Evolutionary conservation across 2,888 invertebrate genomes (phyloP).

Genomic region (Lasius platythorax): DNA sequence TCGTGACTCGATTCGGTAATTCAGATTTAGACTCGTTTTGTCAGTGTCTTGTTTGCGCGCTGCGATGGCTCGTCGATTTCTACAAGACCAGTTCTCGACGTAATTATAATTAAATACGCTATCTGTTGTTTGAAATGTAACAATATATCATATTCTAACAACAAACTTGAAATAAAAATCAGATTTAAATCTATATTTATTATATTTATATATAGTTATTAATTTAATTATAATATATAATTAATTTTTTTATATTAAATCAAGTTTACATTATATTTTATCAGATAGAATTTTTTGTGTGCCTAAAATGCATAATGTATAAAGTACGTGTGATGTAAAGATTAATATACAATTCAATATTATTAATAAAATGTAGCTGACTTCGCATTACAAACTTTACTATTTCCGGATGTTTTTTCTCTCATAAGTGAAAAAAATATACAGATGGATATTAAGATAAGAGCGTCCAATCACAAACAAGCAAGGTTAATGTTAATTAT

Average conservation of each 20-base stretch:
- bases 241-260: background rate
- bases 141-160: background rate
- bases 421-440: background rate
- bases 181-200: background rate
- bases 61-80: slow-evolving; percentile 45
- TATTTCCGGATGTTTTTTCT: background rate
- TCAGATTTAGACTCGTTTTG: slow-evolving; percentile 68
- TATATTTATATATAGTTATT: background rate
- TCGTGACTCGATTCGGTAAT: slow-evolving; percentile 74
- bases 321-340: background rate
- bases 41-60: slow-evolving; percentile 65
- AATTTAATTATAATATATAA: background rate
- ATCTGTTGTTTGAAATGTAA: background rate
- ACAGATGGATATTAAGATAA: slow-evolving; percentile 44
- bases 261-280: slow-evolving; percentile 11
- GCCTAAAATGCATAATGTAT: background rate
- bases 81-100: slow-evolving; percentile 23
- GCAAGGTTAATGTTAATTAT: slow-evolving; percentile 45
- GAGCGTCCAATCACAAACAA: background rate
- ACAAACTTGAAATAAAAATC: background rate
- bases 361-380: background rate
- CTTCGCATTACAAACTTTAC: slow-evolving; percentile 3
- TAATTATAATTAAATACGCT: slow-evolving; percentile 2
- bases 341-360: background rate
- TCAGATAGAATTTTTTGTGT: background rate